Percentiles rank a stretch among this genome's conserved stretches.
These are phyloP conservation scores for Leptopilina drosophilae DNA, from an alignment of 2,888 invertebrate genomes.

Conservation along the genomic window DNA sequence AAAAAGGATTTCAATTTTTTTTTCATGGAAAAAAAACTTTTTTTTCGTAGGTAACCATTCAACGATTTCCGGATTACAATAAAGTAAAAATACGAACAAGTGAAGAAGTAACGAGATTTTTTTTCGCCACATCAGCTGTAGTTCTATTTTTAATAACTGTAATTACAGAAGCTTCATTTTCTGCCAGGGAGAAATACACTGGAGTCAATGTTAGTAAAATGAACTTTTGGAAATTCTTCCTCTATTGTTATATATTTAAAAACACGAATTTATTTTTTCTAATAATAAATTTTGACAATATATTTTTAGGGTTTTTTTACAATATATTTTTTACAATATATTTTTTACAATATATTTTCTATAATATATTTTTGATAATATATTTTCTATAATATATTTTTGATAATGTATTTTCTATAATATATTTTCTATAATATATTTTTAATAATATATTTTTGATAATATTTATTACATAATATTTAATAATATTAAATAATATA, in stretches of 20 bases:
- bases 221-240: neutral
- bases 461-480: too few relatives aligned
- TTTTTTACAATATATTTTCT: too few relatives aligned
- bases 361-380: neutral
- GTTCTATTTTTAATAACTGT: conserved; percentile 64
- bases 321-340: neutral
- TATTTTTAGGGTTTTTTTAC: too few relatives aligned
- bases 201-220: conserved; percentile 66
- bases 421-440: neutral
- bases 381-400: neutral
- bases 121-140: conserved; percentile 58
- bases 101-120: conserved; percentile 53
- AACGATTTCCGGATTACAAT: conserved; percentile 67
- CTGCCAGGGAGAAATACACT: conserved; percentile 66
- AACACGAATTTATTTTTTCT: too few relatives aligned
- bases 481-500: too few relatives aligned
- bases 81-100: conserved; percentile 53
- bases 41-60: conserved; percentile 59
- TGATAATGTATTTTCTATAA: neutral
- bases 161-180: conserved; percentile 63
- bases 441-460: too few relatives aligned
- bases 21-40: neutral
- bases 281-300: too few relatives aligned
- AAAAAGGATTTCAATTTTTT: neutral
- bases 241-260: neutral